Percentiles rank a stretch among this genome's conserved stretches.
phyloP scores from a whole-genome alignment of 2,888 invertebrate genomes.

The Dolomedes plantarius region DNA sequence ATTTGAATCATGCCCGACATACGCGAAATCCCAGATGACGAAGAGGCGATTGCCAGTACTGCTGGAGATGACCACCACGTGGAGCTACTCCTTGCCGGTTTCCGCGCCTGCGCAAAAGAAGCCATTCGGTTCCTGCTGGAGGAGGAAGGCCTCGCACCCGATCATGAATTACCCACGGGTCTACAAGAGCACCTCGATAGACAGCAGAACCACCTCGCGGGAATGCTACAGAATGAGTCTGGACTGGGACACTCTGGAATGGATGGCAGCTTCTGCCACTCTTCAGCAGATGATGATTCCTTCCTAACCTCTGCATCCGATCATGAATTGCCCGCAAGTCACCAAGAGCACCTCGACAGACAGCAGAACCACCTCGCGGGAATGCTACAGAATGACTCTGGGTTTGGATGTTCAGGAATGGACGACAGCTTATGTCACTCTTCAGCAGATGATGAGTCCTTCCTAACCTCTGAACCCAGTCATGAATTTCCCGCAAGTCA shows the following conservation, averaged over 20 bases:
- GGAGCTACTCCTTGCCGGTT: conserved; percentile 57
- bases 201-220: conserved; percentile 55
- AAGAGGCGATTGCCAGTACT: conserved; percentile 10
- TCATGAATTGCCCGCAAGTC: conserved; percentile 59
- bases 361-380: conserved; percentile 57
- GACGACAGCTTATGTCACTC: conserved; percentile 29
- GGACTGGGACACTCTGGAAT: conserved; percentile 32
- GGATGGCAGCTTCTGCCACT: conserved; percentile 27
- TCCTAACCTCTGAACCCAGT: neutral
- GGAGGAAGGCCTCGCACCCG: conserved; percentile 60
- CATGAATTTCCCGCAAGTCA: conserved; percentile 63
- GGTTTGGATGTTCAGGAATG: conserved; percentile 22
- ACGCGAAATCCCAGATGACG: conserved; percentile 32
- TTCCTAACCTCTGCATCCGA: neutral
- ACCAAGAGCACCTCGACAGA: conserved; percentile 58
- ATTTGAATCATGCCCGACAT: conserved; percentile 48
- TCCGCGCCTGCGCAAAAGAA: conserved; percentile 65
- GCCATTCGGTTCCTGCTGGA: conserved; percentile 70
- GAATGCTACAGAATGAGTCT: conserved; percentile 43
- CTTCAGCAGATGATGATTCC: conserved; percentile 22
- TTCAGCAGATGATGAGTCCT: conserved; percentile 23
- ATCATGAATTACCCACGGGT: conserved; percentile 57
- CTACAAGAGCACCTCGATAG: conserved; percentile 63
- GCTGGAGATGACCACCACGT: conserved; percentile 41
- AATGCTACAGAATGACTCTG: conserved; percentile 46